Percentiles rank a stretch among this genome's conserved stretches.
phyloP scores from a whole-genome alignment of 2,888 invertebrate genomes.

The Apoderus coryli region DNA sequence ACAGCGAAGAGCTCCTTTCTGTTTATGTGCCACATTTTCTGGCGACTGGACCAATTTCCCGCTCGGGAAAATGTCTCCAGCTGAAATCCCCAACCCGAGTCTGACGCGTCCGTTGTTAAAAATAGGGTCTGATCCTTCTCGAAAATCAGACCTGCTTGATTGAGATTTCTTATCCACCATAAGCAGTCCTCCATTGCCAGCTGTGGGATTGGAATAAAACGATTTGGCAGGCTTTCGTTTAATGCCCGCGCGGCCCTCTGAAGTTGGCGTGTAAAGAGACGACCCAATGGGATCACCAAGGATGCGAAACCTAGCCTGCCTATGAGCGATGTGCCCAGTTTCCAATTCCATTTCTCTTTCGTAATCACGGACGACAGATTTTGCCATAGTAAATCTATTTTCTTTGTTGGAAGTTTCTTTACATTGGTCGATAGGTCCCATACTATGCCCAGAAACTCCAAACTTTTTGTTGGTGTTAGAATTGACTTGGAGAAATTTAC shows the following conservation, averaged over 20 bases:
- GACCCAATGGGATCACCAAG: no score
- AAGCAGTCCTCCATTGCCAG: constrained; percentile 2
- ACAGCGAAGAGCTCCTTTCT: constrained; percentile 13
- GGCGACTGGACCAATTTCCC: no score
- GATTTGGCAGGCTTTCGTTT: no score
- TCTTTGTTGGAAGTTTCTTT: background rate
- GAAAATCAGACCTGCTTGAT: constrained; percentile 9
- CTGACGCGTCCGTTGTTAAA: constrained; percentile 14
- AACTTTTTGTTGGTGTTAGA: constrained; percentile 5
- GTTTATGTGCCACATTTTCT: no score
- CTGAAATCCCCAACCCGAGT: constrained; percentile 14
- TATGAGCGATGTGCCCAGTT: no score
- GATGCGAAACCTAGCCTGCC: no score
- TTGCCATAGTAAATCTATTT: background rate
- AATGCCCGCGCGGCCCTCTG: no score
- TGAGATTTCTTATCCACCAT: constrained; percentile 12
- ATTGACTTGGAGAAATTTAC: constrained; percentile 9
- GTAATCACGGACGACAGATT: background rate
- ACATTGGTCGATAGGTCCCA: constrained; percentile 9
- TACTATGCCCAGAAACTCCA: constrained; percentile 13
- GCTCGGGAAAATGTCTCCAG: no score
- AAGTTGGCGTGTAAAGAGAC: no score
- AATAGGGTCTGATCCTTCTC: constrained; percentile 10
- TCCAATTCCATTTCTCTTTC: no score
- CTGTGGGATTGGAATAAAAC: no score